Base-by-base conservation (phyloP, 2,888 invertebrate genomes). In the Disparrhopalites patrizii region DNA sequence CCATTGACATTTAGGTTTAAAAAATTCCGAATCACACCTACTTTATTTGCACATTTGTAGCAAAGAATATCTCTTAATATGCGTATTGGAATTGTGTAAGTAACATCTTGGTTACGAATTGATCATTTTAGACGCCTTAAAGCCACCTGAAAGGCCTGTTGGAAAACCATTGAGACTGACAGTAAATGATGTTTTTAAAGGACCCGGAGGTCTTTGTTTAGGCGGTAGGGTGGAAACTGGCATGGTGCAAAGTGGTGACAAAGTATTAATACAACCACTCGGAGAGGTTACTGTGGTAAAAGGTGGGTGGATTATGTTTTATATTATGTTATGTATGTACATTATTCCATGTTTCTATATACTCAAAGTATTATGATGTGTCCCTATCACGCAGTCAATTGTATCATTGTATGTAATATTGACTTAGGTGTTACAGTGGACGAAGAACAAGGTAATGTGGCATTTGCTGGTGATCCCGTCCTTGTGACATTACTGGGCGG, bases 181-280 rank as follows among this genome's bases (percentile, higher is more conserved):
- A n/a, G 85, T 99, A 0, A 90, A 90, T 78, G 99, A 99, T 81
- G 88, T 98, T 69, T 96, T 89, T 79, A 98, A 97, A 83, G 91
- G 93, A 2, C 88, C 89, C 15, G 90, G 92, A 0, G 91, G 91
- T 0, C 89, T 94, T 77, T 92, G 92, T 79, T 87, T 96, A 5
- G 88, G 90, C 0, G 98, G 97, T 0, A 86, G 91, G 36, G 85
- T 99, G 62, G 96, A 96, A 81, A 91, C 93, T 33, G 99, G 99
- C 4, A 85, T 88, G 77, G 81, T 97, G 5, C 89, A 89, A 76
- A 82, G 86, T 55, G 91, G 93, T 15, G 96, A 98, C 76, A 90
- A 89, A 79, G 86, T 97, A 0, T 79, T 93, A 36, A 85, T 97
- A 23, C 87, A 93, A 79, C 95, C 97, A 1, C 86, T 85, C 66